Evolutionary conservation across 2,113 vertebrate species (phyloP).

Genomic region (Sclerurus mexicanus): DNA sequence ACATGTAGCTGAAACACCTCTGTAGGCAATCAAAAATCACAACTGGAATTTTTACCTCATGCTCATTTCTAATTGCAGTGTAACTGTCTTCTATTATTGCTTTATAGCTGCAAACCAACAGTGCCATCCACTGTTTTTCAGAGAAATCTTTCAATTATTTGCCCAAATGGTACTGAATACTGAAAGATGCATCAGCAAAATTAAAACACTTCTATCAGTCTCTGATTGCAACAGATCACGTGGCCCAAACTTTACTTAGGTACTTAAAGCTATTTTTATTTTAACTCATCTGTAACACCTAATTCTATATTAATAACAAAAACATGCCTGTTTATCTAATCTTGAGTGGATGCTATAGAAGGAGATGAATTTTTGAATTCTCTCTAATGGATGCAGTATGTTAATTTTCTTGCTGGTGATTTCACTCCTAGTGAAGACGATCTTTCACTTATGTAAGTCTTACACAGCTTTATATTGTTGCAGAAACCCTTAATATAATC

Average conservation of each 20-base stretch:
- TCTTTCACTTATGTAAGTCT: neutral
- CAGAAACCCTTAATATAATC: neutral
- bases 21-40: neutral
- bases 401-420: neutral
- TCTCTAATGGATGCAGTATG: neutral
- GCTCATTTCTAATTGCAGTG: neutral
- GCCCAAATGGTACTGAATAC: neutral
- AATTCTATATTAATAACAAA: neutral
- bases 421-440: neutral
- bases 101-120: conserved; percentile 67
- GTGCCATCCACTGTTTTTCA: conserved; percentile 66
- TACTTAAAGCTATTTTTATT: neutral
- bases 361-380: neutral
- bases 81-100: neutral
- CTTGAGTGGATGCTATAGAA: neutral
- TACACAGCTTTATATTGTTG: neutral
- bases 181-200: neutral
- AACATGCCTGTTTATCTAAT: neutral
- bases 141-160: conserved; percentile 55
- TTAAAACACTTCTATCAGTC: neutral
- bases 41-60: neutral
- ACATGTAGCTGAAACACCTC: neutral
- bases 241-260: neutral
- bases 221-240: neutral
- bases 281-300: neutral